Conservation (phyloP, 37 sponge, comb jelly and placozoan genomes). For the Eunapius fragilis region DNA sequence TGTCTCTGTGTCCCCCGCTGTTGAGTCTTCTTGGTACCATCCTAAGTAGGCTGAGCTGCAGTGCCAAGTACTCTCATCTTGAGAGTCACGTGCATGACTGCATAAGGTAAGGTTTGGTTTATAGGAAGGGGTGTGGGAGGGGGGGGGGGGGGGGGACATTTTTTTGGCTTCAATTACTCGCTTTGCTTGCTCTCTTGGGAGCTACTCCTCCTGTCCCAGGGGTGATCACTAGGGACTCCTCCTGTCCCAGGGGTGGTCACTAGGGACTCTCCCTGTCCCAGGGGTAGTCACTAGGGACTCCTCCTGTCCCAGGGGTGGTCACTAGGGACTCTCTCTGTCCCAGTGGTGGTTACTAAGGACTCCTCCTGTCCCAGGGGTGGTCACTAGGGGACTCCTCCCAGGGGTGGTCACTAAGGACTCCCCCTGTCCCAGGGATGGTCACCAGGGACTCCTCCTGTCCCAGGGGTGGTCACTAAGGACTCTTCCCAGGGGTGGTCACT, state of each 20-base stretch:
- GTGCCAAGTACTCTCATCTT: background rate
- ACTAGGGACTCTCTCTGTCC: no score
- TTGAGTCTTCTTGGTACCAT: conserved; percentile 40
- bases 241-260: no score
- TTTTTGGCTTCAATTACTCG: background rate
- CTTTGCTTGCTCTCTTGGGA: conserved; percentile 14
- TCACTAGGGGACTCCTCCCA: no score
- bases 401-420: no score
- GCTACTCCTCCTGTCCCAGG: background rate
- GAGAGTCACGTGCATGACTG: conserved; percentile 17
- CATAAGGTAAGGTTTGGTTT: conserved; percentile 30
- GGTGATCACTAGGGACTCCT: background rate
- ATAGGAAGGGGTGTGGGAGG: background rate
- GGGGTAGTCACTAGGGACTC: no score
- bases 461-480: no score
- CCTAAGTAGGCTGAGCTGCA: conserved; percentile 22
- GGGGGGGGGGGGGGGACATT: background rate
- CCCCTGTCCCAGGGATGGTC: background rate
- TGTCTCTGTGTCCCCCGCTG: conserved; percentile 39
- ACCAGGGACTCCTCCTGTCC: background rate
- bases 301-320: no score
- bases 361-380: no score
- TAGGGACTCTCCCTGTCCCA: no score
- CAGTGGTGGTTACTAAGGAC: no score
- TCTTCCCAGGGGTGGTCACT: no score